Percentiles rank a stretch among this genome's conserved stretches.
These are phyloP conservation scores for Glareola pratincola DNA, from an alignment of 2,113 vertebrate genomes.

Conservation along the genomic window DNA sequence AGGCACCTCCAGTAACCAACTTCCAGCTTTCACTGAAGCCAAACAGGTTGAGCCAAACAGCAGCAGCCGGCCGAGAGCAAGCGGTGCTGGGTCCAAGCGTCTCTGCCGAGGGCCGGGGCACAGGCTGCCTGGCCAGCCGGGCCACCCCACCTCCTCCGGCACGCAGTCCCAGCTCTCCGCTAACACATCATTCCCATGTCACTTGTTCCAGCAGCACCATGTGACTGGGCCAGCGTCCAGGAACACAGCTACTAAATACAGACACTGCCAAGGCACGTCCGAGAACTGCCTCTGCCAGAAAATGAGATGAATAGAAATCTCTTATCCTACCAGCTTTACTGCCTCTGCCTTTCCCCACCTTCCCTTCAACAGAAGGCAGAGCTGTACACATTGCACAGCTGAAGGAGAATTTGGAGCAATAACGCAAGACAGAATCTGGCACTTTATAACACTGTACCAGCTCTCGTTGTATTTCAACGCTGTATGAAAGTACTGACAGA, in stretches of 20 bases:
- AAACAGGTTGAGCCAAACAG: not conserved
- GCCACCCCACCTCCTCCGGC: not conserved
- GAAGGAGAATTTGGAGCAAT: not conserved
- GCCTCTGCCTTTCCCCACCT: not conserved
- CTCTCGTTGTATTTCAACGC: not conserved
- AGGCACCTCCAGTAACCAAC: not conserved
- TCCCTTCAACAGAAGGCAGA: not conserved
- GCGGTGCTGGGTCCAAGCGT: accelerated
- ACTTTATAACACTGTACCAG: not conserved
- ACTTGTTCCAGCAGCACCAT: constrained; percentile 36
- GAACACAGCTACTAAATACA: constrained; percentile 33
- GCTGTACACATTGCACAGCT: too few relatives aligned
- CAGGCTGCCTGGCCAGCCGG: not conserved
- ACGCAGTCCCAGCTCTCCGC: not conserved
- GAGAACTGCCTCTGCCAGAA: constrained; percentile 26
- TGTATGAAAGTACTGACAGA: not conserved
- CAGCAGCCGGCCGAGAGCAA: not conserved
- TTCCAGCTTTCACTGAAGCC: not conserved
- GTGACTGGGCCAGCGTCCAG: constrained; percentile 40
- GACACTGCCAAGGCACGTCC: constrained; percentile 51
- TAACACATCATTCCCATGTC: constrained; percentile 1
- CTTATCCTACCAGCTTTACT: not conserved
- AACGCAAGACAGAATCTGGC: not conserved
- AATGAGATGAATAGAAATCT: not conserved
- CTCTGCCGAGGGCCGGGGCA: accelerated